Evolutionary conservation across 2,113 vertebrate genomes (phyloP).

Genomic region (Motacilla alba): DNA sequence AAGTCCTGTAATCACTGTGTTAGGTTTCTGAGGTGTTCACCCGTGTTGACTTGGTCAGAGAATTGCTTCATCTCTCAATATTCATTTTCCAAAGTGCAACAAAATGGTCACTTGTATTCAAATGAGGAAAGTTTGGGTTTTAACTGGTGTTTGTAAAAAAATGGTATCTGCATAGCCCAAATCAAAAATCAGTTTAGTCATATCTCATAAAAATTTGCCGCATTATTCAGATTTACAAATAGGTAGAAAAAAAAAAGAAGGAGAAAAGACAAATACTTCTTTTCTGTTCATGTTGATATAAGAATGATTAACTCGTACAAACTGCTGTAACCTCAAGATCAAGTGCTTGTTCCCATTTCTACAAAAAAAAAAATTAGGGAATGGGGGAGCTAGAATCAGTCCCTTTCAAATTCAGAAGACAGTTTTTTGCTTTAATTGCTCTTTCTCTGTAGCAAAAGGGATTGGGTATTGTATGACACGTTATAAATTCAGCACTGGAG

Average conservation of each 20-base stretch:
- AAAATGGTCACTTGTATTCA: neutral
- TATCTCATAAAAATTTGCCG: neutral
- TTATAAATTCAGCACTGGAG: neutral
- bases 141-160: neutral
- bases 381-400: neutral
- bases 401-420: neutral
- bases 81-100: neutral
- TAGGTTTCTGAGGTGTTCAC: neutral
- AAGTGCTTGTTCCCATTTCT: neutral
- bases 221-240: neutral
- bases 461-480: neutral
- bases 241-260: neutral
- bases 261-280: neutral
- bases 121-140: neutral
- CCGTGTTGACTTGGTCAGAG: neutral
- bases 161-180: neutral
- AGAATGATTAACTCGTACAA: neutral
- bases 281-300: neutral
- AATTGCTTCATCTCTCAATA: neutral
- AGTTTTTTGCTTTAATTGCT: neutral
- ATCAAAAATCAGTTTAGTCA: neutral
- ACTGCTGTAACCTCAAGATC: neutral
- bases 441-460: neutral
- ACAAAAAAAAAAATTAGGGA: neutral
- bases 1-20: neutral